Conservation (phyloP, 2,888 invertebrate species). For the Dorcus parallelipipedus region DNA sequence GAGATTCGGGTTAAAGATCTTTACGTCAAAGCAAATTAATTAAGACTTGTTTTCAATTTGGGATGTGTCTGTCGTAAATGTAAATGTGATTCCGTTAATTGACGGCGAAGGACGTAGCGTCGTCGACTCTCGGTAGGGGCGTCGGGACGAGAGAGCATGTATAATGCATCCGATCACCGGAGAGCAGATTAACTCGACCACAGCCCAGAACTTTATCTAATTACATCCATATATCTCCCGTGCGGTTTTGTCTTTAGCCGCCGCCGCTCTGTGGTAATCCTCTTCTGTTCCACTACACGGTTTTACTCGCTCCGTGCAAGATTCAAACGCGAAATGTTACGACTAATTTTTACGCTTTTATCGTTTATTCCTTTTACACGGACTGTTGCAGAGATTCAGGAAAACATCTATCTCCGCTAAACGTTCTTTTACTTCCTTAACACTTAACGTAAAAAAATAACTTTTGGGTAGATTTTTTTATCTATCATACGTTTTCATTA, state of each 20-base stretch:
- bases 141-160: constrained; percentile 28
- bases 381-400: too few relatives aligned
- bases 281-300: constrained; percentile 25
- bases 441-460: too few relatives aligned
- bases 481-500: too few relatives aligned
- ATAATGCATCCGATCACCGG: constrained; percentile 17
- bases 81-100: constrained; percentile 22
- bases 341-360: background rate
- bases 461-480: too few relatives aligned
- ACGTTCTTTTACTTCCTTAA: too few relatives aligned
- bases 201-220: constrained; percentile 47
- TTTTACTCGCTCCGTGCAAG: constrained; percentile 18
- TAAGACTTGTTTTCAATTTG: too few relatives aligned
- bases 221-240: constrained; percentile 46
- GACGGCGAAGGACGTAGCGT: constrained; percentile 22
- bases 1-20: too few relatives aligned
- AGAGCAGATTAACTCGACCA: constrained; percentile 45
- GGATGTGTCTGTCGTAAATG: constrained; percentile 1
- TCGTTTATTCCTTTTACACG: too few relatives aligned
- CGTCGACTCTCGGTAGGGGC: constrained; percentile 6
- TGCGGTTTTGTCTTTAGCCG: constrained; percentile 32
- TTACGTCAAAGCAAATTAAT: too few relatives aligned
- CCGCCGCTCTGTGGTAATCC: constrained; percentile 25
- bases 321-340: constrained; percentile 21
- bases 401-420: too few relatives aligned